A percentile compares a stretch with the other conserved stretches of the same genome.
phyloP scores from a whole-genome alignment of 64 coral and sea anemone species.

The Actinia tenebrosa region DNA sequence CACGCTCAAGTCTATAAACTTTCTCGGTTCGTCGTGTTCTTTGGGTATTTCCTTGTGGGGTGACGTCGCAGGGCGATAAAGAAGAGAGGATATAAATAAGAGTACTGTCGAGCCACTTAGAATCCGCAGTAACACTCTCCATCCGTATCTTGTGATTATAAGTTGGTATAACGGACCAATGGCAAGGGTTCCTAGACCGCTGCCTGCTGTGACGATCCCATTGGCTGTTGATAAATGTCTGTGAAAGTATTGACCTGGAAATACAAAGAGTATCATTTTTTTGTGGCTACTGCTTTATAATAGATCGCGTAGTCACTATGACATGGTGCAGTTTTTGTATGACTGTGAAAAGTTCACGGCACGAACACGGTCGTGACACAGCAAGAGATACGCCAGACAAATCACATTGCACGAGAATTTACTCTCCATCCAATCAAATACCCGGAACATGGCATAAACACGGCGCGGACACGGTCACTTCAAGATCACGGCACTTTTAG shows the following conservation, averaged over 20 bases:
- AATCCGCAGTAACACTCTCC: conserved; percentile 60
- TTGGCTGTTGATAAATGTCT: conserved; percentile 62
- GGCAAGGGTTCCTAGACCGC: conserved; percentile 55
- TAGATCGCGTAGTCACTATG: too few relatives aligned
- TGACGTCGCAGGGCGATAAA: conserved; percentile 53
- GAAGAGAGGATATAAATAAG: conserved; percentile 46
- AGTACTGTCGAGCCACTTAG: conserved; percentile 42
- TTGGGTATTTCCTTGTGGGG: conserved; percentile 28
- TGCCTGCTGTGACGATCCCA: conserved; percentile 60
- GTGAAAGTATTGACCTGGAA: conserved; percentile 67
- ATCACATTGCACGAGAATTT: too few relatives aligned
- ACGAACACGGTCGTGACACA: too few relatives aligned
- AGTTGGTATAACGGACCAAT: conserved; percentile 66
- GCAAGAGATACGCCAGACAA: too few relatives aligned
- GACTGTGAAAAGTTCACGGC: too few relatives aligned
- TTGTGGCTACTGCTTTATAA: too few relatives aligned
- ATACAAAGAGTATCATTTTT: not conserved
- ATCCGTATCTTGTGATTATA: conserved; percentile 51
- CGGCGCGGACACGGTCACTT: too few relatives aligned
- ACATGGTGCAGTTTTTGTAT: too few relatives aligned
- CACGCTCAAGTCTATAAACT: conserved; percentile 60
- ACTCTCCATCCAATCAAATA: too few relatives aligned
- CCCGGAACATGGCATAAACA: too few relatives aligned
- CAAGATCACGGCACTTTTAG: too few relatives aligned
- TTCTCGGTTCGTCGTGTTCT: not conserved